Conservation (phyloP, 2,888 invertebrate species). For the Brachyptera risi region DNA sequence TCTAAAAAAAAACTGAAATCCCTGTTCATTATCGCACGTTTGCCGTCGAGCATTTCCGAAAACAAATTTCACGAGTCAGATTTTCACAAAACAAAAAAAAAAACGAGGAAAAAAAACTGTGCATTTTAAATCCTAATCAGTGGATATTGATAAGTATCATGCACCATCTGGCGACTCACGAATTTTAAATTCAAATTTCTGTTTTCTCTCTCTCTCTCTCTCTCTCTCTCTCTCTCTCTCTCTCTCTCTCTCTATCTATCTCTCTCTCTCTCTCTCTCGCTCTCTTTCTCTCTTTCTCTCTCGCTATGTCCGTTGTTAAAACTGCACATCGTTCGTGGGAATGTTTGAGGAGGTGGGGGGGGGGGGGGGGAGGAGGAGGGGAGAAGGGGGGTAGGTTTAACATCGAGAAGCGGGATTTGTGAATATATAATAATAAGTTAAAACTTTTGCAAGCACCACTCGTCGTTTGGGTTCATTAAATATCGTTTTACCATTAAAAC, state of each 20-base stretch:
- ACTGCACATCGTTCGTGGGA: neutral
- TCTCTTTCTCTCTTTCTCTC: too few relatives aligned
- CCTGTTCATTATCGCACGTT: too few relatives aligned
- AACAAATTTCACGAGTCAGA: too few relatives aligned
- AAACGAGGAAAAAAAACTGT: neutral
- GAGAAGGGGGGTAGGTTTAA: neutral
- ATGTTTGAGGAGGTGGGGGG: neutral
- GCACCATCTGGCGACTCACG: neutral
- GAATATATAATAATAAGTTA: slow-evolving; percentile 4
- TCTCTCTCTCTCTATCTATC: too few relatives aligned
- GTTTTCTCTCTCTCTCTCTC: too few relatives aligned
- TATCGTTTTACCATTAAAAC: slow-evolving; percentile 9
- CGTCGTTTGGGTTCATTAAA: neutral
- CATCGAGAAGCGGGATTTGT: neutral
- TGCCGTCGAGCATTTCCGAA: too few relatives aligned
- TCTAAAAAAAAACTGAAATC: too few relatives aligned
- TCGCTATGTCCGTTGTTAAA: too few relatives aligned
- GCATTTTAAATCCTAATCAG: neutral
- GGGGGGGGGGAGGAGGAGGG: neutral
- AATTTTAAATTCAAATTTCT: slow-evolving; percentile 9
- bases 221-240: too few relatives aligned
- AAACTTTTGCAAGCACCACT: neutral
- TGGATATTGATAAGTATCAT: neutral
- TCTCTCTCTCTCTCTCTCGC: too few relatives aligned
- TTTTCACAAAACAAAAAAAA: neutral